Base-by-base conservation (phyloP, 2,888 invertebrate genomes). In the Synergus itoensis region DNA sequence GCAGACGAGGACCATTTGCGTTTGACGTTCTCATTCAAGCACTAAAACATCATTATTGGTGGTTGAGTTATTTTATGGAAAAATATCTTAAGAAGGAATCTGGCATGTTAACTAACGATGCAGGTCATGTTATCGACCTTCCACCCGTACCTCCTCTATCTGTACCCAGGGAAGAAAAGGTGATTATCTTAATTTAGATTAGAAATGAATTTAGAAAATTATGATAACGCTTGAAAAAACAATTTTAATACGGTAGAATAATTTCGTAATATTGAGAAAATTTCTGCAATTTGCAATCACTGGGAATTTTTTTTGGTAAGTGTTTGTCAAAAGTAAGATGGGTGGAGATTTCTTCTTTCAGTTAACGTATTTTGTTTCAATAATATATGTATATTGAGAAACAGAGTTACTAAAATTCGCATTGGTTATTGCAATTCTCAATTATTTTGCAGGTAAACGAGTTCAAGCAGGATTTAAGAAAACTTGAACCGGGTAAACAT, bases 1-100 rank as follows among this genome's bases (percentile, higher is more conserved):
- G 78, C 77, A 91, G 90, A 41, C 87, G 89, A 18, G 91, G 91
- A 8, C 83, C 87, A 40, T 60, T 87, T n/a, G 92, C 94, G 0
- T 95, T 93, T 89, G 92, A 94, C 77, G 91, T 90, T 11, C 95
- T 95, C 88, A 93, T 94, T 77, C 93, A 94, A 85, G 92, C 94
- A 76, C 89, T 95, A 28, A 90, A 91, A 12, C 93, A 93, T 81
- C 93, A 94, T 86, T 94, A 95, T 88, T 86, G 89, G 60, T 95
- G 95, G 95, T 88, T 95, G 76, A 94, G 93, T 88, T 92, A 93
- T 76, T 93, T 93, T 45, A 92, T 95, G 69, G 92, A 92, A 11
- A 84, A 78, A 73, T 69, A 86, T n/a, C 83, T 89, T 75, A 86
- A 85, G 75, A 81, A 78, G 41, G n/a, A n/a, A n/a, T 83, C 73